Evolutionary conservation across 2,113 vertebrate genomes (phyloP).

Genomic region (Panthera leo): DNA sequence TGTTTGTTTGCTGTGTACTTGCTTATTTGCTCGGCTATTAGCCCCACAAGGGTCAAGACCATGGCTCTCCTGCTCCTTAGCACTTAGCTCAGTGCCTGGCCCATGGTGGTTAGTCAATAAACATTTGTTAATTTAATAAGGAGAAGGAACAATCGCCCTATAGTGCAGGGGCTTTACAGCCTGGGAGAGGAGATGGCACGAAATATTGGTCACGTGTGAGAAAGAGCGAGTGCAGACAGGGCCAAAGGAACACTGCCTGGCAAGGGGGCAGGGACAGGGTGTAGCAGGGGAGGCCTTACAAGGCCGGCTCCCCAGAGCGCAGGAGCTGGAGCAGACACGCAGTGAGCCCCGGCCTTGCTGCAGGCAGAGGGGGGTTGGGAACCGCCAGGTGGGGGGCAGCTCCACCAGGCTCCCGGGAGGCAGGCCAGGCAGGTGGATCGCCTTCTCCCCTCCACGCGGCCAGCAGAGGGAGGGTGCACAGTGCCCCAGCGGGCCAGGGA

Average conservation of each 20-base stretch:
- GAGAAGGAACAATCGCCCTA: background rate
- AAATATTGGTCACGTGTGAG: background rate
- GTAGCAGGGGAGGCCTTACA: background rate
- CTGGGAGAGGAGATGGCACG: background rate
- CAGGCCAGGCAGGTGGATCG: too few relatives aligned
- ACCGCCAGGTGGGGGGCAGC: background rate
- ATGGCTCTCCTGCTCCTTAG: background rate
- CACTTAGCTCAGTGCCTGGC: background rate
- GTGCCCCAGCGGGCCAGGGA: background rate
- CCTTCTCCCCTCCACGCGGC: background rate
- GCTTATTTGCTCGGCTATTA: background rate
- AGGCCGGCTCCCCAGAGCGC: background rate
- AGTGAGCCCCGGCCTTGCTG: background rate
- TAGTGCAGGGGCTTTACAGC: background rate
- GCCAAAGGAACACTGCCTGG: background rate
- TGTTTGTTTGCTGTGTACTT: background rate
- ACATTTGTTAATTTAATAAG: background rate
- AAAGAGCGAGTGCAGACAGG: background rate
- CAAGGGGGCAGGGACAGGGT: background rate
- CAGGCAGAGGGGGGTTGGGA: background rate
- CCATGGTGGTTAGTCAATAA: background rate
- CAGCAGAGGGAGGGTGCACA: background rate
- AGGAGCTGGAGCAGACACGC: background rate
- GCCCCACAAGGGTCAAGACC: background rate
- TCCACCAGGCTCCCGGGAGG: background rate